Evolutionary conservation across 2,797 vertebrate genomes (phyloP), one percentile per base, ranked within the genome.

Genomic region (Phaenicophaeus curvirostris): DNA sequence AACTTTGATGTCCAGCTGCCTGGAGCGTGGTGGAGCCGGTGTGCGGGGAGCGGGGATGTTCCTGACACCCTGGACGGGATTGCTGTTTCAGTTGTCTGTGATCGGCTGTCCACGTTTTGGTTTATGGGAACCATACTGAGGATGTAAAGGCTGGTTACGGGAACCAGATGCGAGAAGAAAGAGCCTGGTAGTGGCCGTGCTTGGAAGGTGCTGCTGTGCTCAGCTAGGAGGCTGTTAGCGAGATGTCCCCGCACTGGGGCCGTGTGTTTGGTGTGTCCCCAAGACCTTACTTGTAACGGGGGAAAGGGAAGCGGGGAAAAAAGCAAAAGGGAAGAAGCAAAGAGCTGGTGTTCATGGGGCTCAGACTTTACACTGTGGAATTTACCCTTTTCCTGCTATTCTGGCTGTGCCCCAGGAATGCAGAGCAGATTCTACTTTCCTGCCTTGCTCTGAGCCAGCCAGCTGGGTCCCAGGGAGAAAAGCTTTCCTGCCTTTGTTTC

Each of bases 1-100:
- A 90, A 83, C 95, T 95, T 95, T 94, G 89, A 95, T 96, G 94
- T 94, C 84, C 87, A 92, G 85, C 85, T 92, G 87, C 69, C 66
- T 37, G 54, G 79, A 28, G 27, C 48, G 46, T 48, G 46, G 21
- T 48, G 21, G 46, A 48, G 44, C 78, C 95, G 94, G 90, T 77
- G 74, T 83, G 89, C 65, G 41, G 74, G 74, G 88, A 77, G 88
- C 50, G 81, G 67, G 81, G 72, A 91, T 85, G 44, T 95, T 89
- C 84, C 92, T 82, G 74, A 82, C 90, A 77, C 62, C 92, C 72
- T 6, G 0, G 74, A 9, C 88, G 71, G 35, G 39, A 15, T 68
- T 77, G 54, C 42, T 75, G 53, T 13, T 87, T 72, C 58, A 85
- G 67, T 93, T 80, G 82, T 46, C 85, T 92, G 69, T 58, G 94